Conservation (phyloP, 2,797 vertebrate species). For the Australoheros facetus region DNA sequence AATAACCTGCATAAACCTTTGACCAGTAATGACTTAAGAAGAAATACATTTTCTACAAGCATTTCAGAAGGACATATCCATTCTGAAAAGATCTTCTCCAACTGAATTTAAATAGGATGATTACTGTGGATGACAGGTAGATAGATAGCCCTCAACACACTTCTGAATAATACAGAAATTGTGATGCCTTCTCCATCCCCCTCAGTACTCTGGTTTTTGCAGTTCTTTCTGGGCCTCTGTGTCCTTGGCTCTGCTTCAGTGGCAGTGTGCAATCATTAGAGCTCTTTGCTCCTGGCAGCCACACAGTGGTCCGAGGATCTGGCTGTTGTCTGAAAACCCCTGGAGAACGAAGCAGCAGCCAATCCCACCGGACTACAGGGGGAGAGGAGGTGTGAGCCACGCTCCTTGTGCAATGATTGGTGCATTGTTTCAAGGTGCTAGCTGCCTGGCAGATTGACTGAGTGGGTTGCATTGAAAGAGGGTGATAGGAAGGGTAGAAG, state of each 20-base stretch:
- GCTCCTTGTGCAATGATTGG: conserved; percentile 48
- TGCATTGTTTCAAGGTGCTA: conserved; percentile 57
- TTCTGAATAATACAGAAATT: conserved; percentile 27
- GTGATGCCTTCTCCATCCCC: neutral
- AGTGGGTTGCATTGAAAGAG: conserved; percentile 38
- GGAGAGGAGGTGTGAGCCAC: conserved; percentile 24
- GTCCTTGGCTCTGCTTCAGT: conserved; percentile 62
- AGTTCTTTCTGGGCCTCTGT: conserved; percentile 37
- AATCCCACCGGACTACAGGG: conserved; percentile 49
- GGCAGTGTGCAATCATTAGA: conserved; percentile 63
- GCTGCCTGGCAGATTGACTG: conserved; percentile 52
- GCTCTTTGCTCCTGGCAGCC: conserved; percentile 57
- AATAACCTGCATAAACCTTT: conserved; percentile 10
- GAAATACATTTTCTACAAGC: conserved; percentile 9
- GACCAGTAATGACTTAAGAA: conserved; percentile 1
- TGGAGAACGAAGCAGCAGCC: conserved; percentile 40
- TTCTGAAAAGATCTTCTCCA: conserved; percentile 12
- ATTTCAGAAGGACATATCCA: conserved; percentile 13
- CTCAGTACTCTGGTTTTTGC: conserved; percentile 20
- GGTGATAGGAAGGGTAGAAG: conserved; percentile 38
- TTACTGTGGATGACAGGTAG: conserved; percentile 37
- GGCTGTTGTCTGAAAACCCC: conserved; percentile 47
- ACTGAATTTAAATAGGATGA: conserved; percentile 54
- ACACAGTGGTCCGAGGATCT: conserved; percentile 47
- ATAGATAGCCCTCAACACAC: conserved; percentile 19